Evolutionary conservation across 2,113 vertebrate genomes (phyloP).

Genomic region (Pimephales promelas): DNA sequence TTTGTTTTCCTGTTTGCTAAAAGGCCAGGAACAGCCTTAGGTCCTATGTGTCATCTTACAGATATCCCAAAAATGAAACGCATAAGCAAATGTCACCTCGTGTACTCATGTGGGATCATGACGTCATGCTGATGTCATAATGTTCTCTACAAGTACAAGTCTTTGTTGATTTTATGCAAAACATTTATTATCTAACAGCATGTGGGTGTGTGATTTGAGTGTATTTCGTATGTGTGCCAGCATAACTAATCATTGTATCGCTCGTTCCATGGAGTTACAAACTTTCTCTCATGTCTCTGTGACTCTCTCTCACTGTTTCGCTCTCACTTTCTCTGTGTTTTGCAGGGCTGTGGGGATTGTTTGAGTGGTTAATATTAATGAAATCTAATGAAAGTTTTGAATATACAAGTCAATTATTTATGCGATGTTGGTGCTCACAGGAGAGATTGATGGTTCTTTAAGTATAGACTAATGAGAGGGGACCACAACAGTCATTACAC

Average conservation of each 20-base stretch:
- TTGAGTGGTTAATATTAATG: slow-evolving; percentile 42
- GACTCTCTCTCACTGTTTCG: not conserved
- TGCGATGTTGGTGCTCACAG: not conserved
- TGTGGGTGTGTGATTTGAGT: not conserved
- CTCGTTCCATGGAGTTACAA: not conserved
- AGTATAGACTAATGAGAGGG: slow-evolving; percentile 37
- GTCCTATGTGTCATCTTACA: not conserved
- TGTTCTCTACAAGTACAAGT: not conserved
- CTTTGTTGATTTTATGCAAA: slow-evolving; percentile 17
- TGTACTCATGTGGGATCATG: not conserved
- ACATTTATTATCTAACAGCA: not conserved
- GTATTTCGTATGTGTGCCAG: not conserved
- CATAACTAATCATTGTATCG: not conserved
- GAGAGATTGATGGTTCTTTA: slow-evolving; percentile 32
- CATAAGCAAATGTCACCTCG: not conserved
- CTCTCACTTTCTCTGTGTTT: not conserved
- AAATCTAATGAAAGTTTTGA: slow-evolving; percentile 39
- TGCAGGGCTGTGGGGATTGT: slow-evolving; percentile 18
- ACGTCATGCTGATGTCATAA: slow-evolving; percentile 24
- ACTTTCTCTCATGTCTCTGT: not conserved
- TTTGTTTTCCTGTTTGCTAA: not conserved
- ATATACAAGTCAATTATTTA: slow-evolving; percentile 42
- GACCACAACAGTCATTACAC: slow-evolving; percentile 34
- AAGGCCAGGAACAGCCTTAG: not conserved
- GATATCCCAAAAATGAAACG: not conserved